Base-by-base conservation (phyloP, 1,140 invertebrate species). In the Nixonia krombeini region DNA sequence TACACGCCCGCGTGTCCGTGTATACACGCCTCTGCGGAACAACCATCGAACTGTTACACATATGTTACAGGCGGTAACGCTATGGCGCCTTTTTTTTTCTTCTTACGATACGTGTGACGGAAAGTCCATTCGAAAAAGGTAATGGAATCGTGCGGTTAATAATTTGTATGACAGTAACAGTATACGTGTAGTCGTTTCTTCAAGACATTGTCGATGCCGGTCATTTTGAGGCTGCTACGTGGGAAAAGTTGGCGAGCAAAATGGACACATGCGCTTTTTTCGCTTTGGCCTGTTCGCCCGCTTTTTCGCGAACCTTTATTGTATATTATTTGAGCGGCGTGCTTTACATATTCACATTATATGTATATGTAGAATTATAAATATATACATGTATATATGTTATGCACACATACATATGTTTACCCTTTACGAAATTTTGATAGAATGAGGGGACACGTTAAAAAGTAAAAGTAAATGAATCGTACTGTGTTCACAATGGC, bases 111-210 rank as follows among this genome's bases (percentile, higher is more conserved):
- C 45, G 29, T 41, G 40, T 35, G 50, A 71, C 57, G 41, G 49
- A 70, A 70, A 57, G 26, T 31, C 16, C 49, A 31, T 55, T 51
- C 4, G 10, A 62, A 71, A 58, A 41, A 61, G 67, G 37, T 63
- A 71, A 71, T 71, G 58, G 53, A 71, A 63, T 71, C 53, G 53
- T 71, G 62, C 50, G 62, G 68, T 66, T 71, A 53, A 68, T 68
- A 58, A 51, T 68, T 62, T 68, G 58, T 68, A 53, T 68, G 64
- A 68, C 53, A 68, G 25, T 55, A 62, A 68, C 51, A 52, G 55
- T 53, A 25, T 59, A 53, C 59, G 51, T 53, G 55, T 55, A 46
- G 59, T 56, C 35, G 23, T 38, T 51, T 58, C 47, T 59, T 56
- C n/a, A 47, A 59, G 55, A 64, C 45, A 29, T 50, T 26, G 33